Evolutionary conservation across 2,797 vertebrate genomes (phyloP).

Genomic region (Melanotaenia maccullochi): DNA sequence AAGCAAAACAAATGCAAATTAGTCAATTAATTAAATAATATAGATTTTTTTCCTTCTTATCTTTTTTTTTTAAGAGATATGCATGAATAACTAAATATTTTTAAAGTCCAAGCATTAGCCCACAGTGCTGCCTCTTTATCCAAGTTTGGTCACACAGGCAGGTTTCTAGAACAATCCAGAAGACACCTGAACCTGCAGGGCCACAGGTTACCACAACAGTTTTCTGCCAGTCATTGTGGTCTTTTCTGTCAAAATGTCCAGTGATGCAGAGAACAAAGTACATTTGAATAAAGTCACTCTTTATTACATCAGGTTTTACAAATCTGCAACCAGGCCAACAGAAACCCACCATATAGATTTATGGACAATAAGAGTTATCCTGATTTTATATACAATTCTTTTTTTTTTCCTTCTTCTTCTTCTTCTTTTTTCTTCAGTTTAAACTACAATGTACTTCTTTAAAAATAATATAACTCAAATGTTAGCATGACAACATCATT

Average conservation of each 20-base stretch:
- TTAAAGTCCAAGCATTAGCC: not conserved
- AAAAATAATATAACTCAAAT: slow-evolving; percentile 41
- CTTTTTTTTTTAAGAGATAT: no score
- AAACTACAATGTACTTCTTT: slow-evolving; percentile 46
- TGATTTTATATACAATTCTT: slow-evolving; percentile 36
- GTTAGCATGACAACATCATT: slow-evolving; percentile 31
- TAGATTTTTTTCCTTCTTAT: no score
- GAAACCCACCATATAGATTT: slow-evolving; percentile 42
- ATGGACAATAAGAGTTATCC: slow-evolving; percentile 49
- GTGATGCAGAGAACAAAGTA: slow-evolving; percentile 28
- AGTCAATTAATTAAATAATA: not conserved
- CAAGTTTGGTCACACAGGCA: not conserved
- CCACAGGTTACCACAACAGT: not conserved
- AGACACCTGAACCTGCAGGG: slow-evolving; percentile 25
- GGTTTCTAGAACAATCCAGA: slow-evolving; percentile 68
- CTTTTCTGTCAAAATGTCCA: slow-evolving; percentile 6
- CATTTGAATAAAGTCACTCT: slow-evolving; percentile 59
- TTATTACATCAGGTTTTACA: slow-evolving; percentile 76
- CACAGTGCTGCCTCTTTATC: not conserved
- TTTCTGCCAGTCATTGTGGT: not conserved
- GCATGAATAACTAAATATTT: not conserved
- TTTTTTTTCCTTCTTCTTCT: not conserved
- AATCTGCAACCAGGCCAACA: slow-evolving; percentile 51
- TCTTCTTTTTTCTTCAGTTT: slow-evolving; percentile 15
- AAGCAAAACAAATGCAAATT: not conserved